Evolutionary conservation across 2,797 vertebrate species (phyloP).

Genomic region (Poecilia gillii): DNA sequence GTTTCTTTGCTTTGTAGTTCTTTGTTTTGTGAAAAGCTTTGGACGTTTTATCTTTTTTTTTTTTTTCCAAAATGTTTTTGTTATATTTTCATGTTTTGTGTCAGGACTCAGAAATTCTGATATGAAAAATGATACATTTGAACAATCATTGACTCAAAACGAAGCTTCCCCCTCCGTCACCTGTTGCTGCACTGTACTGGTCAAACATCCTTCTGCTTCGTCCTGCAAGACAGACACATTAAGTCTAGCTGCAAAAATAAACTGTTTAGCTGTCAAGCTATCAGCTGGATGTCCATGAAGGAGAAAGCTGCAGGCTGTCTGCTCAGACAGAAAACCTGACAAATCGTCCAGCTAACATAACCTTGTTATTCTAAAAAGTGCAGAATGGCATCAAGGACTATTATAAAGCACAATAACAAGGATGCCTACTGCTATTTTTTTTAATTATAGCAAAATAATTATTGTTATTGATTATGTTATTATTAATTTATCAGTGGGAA

Average conservation of each 20-base stretch:
- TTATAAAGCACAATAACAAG: not conserved
- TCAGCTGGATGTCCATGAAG: not conserved
- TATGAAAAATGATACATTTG: not conserved
- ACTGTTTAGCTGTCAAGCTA: not conserved
- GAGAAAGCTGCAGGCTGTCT: not conserved
- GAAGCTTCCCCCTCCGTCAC: too few relatives aligned
- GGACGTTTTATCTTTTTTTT: not conserved
- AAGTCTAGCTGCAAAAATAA: not conserved
- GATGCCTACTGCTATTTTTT: not conserved
- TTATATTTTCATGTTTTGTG: not conserved
- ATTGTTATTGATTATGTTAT: not conserved
- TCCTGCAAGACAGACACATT: not conserved
- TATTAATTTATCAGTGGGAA: not conserved
- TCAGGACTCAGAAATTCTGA: not conserved
- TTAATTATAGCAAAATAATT: not conserved
- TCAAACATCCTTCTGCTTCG: not conserved
- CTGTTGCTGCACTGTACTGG: not conserved
- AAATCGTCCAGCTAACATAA: not conserved
- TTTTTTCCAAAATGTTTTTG: not conserved
- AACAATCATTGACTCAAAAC: too few relatives aligned
- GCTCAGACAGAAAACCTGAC: not conserved
- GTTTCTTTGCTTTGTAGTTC: not conserved
- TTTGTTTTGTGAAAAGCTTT: not conserved
- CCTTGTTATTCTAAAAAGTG: not conserved
- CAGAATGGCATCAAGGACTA: not conserved